Base-by-base conservation (phyloP, 1,140 invertebrate species). In the Thrips palmi region DNA sequence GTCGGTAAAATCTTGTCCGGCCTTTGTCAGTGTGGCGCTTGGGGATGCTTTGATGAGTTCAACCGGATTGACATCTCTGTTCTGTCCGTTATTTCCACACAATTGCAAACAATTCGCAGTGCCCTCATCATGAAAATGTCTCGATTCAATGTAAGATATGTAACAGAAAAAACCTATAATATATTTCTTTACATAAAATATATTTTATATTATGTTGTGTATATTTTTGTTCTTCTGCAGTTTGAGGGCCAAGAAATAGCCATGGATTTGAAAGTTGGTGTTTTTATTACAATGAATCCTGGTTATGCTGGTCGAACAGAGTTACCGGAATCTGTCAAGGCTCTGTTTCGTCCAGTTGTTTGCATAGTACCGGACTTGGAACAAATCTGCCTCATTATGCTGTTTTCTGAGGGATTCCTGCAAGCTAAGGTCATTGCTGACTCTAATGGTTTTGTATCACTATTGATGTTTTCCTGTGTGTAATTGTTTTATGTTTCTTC, bases 201-300 rank as follows among this genome's bases (percentile, higher is more conserved):
- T 41, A 34, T 30, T 40, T 14, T 15, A 25, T 34, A 6, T 14
- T 38, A 37, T 4, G 19, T 15, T 15, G 18, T 31, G 43, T 35
- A 21, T 44, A 38, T 14, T 40, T 38, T 33, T 47, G 33, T 44
- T 42, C 39, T 46, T 41, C 53, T 54, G 23, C 42, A 86, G 73
- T 91, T 91, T 62, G 84, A 88, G 61, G 77, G 74, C 2, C 67
- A 75, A 51, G 77, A 87, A 47, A 88, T 91, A 32, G 59, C 58
- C 5, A 49, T 93, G 49, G 82, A 92, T 55, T 56, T 62, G 6
- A 83, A 86, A 60, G 77, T 89, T 11, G 86, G 85, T 2, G 77
- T 91, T 36, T 93, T 92, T 51, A 87, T 91, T 27, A 91, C 86
- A 6, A 89, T 92, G 83, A 91, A 91, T 64, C 84, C 84, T 0